Evolutionary conservation across 1,140 invertebrate species (phyloP).

Genomic region (Kradibia gibbosae): DNA sequence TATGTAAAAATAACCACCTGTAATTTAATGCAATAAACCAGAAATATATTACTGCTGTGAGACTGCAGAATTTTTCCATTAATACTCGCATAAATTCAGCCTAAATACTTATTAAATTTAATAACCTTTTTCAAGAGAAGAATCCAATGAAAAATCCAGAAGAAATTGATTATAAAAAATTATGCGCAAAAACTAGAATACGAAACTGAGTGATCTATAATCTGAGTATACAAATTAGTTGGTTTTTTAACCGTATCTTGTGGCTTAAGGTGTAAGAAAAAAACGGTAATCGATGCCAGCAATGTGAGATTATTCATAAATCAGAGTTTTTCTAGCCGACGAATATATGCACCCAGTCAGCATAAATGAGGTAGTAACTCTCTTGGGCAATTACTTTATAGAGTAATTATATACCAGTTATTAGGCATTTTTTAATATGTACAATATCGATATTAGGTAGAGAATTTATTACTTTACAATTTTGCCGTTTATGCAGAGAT

Average conservation of each 20-base stretch:
- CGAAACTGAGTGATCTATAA: not conserved
- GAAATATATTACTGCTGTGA: too few relatives aligned
- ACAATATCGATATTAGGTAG: not conserved
- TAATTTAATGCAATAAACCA: too few relatives aligned
- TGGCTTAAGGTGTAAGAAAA: not conserved
- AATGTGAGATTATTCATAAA: slow-evolving; percentile 7
- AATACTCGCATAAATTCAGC: too few relatives aligned
- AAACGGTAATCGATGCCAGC: not conserved
- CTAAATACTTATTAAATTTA: too few relatives aligned
- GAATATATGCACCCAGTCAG: not conserved
- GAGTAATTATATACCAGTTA: slow-evolving; percentile 15
- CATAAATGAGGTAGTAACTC: slow-evolving; percentile 22
- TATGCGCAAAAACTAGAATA: not conserved
- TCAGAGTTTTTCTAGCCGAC: not conserved
- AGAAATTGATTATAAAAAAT: too few relatives aligned
- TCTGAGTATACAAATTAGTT: not conserved
- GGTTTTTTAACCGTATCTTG: not conserved
- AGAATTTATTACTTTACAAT: slow-evolving; percentile 7
- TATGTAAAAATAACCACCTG: too few relatives aligned
- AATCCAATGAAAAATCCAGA: too few relatives aligned
- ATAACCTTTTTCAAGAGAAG: too few relatives aligned
- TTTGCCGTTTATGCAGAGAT: not conserved
- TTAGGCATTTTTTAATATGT: not conserved
- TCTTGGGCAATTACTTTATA: not conserved
- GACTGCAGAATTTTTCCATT: too few relatives aligned